Percentiles rank a stretch among this genome's conserved stretches.
These are phyloP conservation scores for Thyatira batis DNA, from an alignment of 2,888 invertebrate genomes.

Conservation along the genomic window DNA sequence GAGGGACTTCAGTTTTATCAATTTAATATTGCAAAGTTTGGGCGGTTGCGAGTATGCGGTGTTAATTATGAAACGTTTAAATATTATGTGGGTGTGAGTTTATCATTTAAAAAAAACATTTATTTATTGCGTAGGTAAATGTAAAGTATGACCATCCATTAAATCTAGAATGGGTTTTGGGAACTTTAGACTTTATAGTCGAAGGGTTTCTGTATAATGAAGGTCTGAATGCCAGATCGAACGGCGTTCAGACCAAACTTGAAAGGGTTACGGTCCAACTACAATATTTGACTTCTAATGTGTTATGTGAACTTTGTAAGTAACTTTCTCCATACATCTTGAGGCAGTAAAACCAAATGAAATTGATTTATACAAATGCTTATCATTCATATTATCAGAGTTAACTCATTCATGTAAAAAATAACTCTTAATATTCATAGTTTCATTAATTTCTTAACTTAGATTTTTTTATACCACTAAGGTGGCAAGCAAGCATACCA, in stretches of 20 bases:
- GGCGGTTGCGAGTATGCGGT: too few species aligned
- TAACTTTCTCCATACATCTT: background rate
- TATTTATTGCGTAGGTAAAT: too few species aligned
- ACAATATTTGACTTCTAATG: conserved; percentile 19
- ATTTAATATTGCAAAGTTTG: too few species aligned
- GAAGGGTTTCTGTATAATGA: conserved; percentile 34
- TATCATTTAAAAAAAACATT: too few species aligned
- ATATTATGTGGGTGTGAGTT: conserved; percentile 32
- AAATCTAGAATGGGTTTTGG: conserved; percentile 21
- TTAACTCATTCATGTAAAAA: too few species aligned
- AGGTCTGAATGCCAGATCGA: conserved; percentile 34
- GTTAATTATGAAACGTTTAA: conserved; percentile 17
- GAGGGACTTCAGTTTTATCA: too few species aligned
- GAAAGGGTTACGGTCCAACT: conserved; percentile 25
- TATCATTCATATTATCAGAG: too few species aligned
- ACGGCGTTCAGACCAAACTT: conserved; percentile 37
- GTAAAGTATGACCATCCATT: conserved; percentile 32
- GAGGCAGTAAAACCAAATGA: background rate
- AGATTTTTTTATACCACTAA: too few species aligned
- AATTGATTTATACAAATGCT: too few species aligned
- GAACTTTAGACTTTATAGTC: conserved; percentile 39
- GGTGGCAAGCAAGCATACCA: too few species aligned
- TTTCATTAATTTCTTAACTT: too few species aligned
- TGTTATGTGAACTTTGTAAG: background rate
- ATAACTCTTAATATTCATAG: too few species aligned